A percentile compares a stretch with the other conserved stretches of the same genome.
Evolutionary conservation across 1,140 invertebrate genomes (phyloP).

Genomic region (Subanguina moxae): DNA sequence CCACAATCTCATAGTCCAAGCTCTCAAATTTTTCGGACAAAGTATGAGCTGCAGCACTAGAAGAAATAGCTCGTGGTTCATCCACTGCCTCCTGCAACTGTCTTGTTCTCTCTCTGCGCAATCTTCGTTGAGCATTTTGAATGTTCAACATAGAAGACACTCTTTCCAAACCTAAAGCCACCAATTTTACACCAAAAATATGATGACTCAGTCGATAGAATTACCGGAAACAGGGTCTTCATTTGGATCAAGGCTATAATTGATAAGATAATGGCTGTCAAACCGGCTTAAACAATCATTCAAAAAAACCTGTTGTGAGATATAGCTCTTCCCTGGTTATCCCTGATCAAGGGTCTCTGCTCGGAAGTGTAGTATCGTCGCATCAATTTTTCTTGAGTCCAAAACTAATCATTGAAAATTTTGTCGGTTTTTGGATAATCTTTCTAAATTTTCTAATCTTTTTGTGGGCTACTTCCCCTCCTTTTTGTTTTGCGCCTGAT

Average conservation of each 20-base stretch:
- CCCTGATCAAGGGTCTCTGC: conserved; percentile 11
- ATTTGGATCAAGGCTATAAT: conserved; percentile 55
- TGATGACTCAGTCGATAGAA: not conserved
- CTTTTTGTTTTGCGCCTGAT: no score
- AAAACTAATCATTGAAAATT: no score
- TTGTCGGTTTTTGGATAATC: no score
- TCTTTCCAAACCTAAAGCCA: conserved; percentile 45
- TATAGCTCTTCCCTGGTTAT: not conserved
- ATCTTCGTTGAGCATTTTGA: conserved; percentile 30
- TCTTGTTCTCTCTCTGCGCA: conserved; percentile 8
- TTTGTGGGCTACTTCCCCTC: no score
- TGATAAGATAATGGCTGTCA: not conserved
- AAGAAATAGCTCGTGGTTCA: not conserved
- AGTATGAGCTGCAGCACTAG: conserved; percentile 10
- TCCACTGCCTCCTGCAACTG: not conserved
- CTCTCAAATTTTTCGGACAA: conserved; percentile 56
- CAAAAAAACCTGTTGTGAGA: conserved; percentile 23
- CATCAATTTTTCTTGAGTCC: no score
- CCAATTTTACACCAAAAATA: not conserved
- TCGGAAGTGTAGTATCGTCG: not conserved
- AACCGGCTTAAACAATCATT: not conserved
- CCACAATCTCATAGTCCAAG: conserved; percentile 57
- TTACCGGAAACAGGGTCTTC: conserved; percentile 49
- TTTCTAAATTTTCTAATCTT: no score
- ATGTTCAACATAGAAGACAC: conserved; percentile 47